Evolutionary conservation across 2,888 invertebrate species (phyloP), one percentile per base, ranked within the genome.

Genomic region (Pseudococcus viburni): DNA sequence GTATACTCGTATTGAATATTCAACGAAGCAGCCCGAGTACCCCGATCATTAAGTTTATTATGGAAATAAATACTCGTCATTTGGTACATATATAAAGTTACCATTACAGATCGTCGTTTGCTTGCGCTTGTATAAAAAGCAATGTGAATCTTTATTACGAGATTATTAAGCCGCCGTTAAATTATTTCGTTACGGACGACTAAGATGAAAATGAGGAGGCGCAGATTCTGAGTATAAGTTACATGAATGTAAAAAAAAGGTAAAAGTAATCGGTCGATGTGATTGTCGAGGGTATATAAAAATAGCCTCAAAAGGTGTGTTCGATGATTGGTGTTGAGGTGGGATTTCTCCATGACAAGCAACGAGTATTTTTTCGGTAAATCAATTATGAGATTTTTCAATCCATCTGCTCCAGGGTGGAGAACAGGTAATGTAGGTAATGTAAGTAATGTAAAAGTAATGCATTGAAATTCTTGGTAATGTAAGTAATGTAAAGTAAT

Each of bases 21-120:
- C 68, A 33, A 33, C 26, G 26, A 12, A 33, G 73, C 17, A 17
- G 33, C 73, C 17, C 11, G 17, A 42, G 42, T 33, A 73, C 33
- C 15, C 33, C 73, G 73, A 73, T 73, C 73, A 73, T 73, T 73
- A 73, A 73, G 73, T 73, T 73, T 73, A 73, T 73, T 73, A 73
- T 73, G 73, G 73, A 73, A 73, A 73, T 73, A 73, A 39, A 73
- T 39, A 33, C 33, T 33, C 64, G 64, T 64, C 33, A 33, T 33
- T 73, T 33, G 73, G 73, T 64, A 9, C 9, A 9, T 19, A 9
- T 19, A 19, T 64, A 59, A 51, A 51, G 42, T 51, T 51, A 51
- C 48, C 48, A 51, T 51, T 42, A 42, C 48, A 51, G 12, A 12
- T 51, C 12, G 15, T 12, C 15, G 15, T 51, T 15, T 51, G 48